phyloP scores from a whole-genome alignment of 2,113 vertebrate species.

The Chionomys nivalis region DNA sequence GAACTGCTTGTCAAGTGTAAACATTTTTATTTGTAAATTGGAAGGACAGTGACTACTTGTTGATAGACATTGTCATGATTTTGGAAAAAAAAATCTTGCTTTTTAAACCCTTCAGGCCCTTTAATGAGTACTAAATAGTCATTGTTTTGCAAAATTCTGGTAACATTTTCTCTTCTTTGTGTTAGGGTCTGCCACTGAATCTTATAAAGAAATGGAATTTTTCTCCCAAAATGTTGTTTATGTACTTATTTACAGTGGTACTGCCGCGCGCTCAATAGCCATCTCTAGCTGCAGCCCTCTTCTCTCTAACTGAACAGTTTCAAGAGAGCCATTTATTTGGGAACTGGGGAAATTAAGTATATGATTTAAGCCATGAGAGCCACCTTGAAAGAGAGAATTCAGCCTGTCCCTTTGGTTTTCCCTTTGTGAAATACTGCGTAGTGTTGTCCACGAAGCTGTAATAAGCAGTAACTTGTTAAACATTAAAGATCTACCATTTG shows the following conservation, averaged over 20 bases:
- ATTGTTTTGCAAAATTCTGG: neutral
- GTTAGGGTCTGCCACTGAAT: slow-evolving; percentile 6
- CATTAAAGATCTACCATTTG: neutral
- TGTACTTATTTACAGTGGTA: neutral
- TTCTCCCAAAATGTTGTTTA: neutral
- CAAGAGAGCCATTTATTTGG: neutral
- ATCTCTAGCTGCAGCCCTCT: neutral
- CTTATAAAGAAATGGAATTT: slow-evolving; percentile 46
- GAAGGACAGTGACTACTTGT: neutral
- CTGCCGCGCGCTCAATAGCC: neutral
- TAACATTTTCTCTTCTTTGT: neutral
- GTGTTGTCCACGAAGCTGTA: neutral
- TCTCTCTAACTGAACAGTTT: slow-evolving; percentile 1
- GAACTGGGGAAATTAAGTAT: neutral
- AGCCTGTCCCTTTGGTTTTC: neutral
- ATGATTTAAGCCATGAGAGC: neutral
- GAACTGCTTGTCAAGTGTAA: slow-evolving; percentile 28
- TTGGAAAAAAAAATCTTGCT: too few relatives aligned
- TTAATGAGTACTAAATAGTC: slow-evolving; percentile 24
- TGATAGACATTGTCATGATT: neutral
- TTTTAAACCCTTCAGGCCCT: neutral
- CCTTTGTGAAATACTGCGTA: slow-evolving; percentile 39
- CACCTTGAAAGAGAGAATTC: neutral
- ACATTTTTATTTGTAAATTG: neutral
- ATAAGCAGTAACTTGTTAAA: slow-evolving; percentile 48